Evolutionary conservation across 2,113 vertebrate species (phyloP).

Genomic region (Capreolus pygargus): DNA sequence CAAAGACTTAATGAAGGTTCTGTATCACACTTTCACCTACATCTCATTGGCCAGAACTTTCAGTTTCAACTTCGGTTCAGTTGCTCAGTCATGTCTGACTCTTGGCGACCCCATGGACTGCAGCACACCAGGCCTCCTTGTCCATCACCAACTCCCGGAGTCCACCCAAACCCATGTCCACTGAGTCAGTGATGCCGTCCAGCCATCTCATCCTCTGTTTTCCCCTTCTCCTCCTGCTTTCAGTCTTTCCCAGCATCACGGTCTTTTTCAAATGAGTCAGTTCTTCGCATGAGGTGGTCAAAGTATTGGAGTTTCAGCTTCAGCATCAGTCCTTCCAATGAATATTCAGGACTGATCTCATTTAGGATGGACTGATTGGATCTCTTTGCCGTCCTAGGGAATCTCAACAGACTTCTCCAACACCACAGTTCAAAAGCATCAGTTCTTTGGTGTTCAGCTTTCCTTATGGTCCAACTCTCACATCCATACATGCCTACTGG

Average conservation of each 20-base stretch:
- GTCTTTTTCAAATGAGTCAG: background rate
- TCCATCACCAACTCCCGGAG: background rate
- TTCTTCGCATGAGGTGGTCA: background rate
- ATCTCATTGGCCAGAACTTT: background rate
- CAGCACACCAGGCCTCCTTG: background rate
- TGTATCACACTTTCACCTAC: background rate
- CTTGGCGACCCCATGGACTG: background rate
- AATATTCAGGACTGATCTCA: background rate
- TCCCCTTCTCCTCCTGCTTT: background rate
- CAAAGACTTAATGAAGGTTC: background rate
- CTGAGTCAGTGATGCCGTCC: background rate
- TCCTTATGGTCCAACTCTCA: background rate
- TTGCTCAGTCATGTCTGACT: background rate
- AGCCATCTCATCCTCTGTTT: background rate
- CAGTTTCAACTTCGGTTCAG: background rate
- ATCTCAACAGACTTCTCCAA: background rate
- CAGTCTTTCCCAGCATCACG: background rate
- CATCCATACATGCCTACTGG: fast-evolving
- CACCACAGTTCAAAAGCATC: background rate
- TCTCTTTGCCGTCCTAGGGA: background rate
- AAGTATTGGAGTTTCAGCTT: background rate
- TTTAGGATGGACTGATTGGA: background rate
- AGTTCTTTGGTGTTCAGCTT: fast-evolving
- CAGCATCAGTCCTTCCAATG: background rate
- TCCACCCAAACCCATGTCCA: background rate